These are phyloP conservation scores for Drosophila sturtevanti DNA, from an alignment of 1,140 invertebrate genomes.

Conservation along the genomic window DNA sequence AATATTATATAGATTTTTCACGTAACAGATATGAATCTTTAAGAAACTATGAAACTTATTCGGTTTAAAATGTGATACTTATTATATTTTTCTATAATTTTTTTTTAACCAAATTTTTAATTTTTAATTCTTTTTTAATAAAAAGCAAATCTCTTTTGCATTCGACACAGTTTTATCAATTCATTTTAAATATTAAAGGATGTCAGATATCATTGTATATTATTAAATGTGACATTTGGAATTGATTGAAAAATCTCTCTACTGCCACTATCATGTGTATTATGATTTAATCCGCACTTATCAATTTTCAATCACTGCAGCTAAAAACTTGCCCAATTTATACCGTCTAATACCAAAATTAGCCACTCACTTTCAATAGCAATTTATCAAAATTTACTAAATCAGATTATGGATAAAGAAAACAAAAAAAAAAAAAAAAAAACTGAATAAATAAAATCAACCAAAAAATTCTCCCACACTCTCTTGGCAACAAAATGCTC, in stretches of 20 bases:
- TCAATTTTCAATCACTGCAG: conserved; percentile 37
- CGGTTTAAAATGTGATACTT: no score
- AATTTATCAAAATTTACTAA: conserved; percentile 68
- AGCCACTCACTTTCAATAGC: conserved; percentile 64
- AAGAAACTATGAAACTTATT: no score
- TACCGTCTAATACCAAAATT: conserved; percentile 34
- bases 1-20: no score
- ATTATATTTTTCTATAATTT: no score
- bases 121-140: no score
- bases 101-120: no score
- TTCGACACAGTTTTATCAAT: no score
- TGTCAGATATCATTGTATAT: no score
- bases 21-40: no score
- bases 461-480: conserved; percentile 74
- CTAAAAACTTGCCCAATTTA: conserved; percentile 25
- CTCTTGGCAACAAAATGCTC: conserved; percentile 41
- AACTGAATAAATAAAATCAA: background rate
- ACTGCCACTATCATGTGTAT: conserved; percentile 7
- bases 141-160: no score
- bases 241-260: background rate
- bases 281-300: conserved; percentile 18
- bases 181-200: no score
- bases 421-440: background rate
- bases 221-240: background rate
- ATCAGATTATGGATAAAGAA: conserved; percentile 52